Evolutionary conservation across 2,888 invertebrate species (phyloP).

Genomic region (Bombyx huttoni): DNA sequence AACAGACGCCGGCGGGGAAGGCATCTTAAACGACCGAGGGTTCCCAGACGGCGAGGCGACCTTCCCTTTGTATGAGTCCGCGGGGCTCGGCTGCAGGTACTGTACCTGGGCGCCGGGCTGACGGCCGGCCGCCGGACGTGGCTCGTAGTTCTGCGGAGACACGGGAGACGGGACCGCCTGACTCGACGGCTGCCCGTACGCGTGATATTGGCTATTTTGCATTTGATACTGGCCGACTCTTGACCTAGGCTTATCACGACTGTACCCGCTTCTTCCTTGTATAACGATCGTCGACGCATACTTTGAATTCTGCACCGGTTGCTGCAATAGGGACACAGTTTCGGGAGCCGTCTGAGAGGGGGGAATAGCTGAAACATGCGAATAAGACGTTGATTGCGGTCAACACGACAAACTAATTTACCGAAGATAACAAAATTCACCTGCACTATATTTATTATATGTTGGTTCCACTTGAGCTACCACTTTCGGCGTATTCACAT

Average conservation of each 20-base stretch:
- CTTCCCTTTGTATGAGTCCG: slow-evolving; percentile 44
- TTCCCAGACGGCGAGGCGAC: slow-evolving; percentile 17
- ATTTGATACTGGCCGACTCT: slow-evolving; percentile 36
- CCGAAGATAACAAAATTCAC: slow-evolving; percentile 18
- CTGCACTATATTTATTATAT: slow-evolving; percentile 48
- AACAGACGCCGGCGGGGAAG: no score
- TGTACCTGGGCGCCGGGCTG: slow-evolving; percentile 38
- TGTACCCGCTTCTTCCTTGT: slow-evolving; percentile 44
- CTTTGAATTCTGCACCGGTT: slow-evolving; percentile 48
- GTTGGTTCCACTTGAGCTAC: slow-evolving; percentile 36
- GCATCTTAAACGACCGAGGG: slow-evolving; percentile 55
- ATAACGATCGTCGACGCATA: slow-evolving; percentile 47
- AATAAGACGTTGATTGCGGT: no score
- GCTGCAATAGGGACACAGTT: slow-evolving; percentile 61
- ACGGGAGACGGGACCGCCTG: slow-evolving; percentile 13
- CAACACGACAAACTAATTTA: not conserved
- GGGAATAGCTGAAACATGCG: slow-evolving; percentile 28
- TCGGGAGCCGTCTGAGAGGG: slow-evolving; percentile 66
- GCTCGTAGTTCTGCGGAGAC: slow-evolving; percentile 21
- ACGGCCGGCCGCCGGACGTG: slow-evolving; percentile 16
- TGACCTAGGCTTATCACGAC: slow-evolving; percentile 44
- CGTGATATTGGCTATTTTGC: slow-evolving; percentile 30
- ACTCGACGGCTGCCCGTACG: slow-evolving; percentile 22
- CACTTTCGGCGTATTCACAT: slow-evolving; percentile 40
- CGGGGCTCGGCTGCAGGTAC: slow-evolving; percentile 39